These are phyloP conservation scores for Strigops habroptila DNA, from an alignment of 2,113 vertebrate genomes.

Conservation along the genomic window DNA sequence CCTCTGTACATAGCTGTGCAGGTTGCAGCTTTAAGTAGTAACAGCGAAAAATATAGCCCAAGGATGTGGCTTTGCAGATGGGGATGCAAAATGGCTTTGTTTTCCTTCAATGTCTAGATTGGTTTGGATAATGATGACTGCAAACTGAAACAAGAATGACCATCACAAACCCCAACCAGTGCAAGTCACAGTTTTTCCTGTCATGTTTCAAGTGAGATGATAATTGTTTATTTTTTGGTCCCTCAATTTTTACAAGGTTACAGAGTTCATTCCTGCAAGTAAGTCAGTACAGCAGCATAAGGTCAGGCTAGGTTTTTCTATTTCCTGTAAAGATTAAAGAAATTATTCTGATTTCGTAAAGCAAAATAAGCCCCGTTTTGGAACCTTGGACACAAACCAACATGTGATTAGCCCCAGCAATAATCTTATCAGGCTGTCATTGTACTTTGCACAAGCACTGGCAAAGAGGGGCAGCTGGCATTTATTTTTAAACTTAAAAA, in stretches of 20 bases:
- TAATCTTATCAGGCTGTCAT: conserved; percentile 21
- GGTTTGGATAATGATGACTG: background rate
- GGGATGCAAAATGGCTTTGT: background rate
- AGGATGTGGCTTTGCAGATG: background rate
- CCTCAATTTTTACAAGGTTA: background rate
- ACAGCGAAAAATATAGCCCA: background rate
- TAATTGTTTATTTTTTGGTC: background rate
- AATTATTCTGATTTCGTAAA: background rate
- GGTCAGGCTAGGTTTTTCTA: background rate
- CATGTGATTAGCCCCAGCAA: background rate
- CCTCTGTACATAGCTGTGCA: background rate
- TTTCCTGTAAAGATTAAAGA: background rate
- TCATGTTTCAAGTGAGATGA: background rate
- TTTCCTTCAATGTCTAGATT: background rate
- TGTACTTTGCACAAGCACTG: background rate
- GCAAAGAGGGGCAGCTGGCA: conserved; percentile 38
- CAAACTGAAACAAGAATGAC: background rate
- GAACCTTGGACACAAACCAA: background rate
- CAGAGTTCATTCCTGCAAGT: background rate
- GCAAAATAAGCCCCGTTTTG: background rate
- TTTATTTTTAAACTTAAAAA: conserved; percentile 63
- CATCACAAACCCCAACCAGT: background rate
- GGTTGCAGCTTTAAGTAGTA: background rate
- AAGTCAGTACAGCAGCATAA: background rate
- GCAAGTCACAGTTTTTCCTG: background rate